Evolutionary conservation across 2,888 invertebrate genomes (phyloP).

Genomic region (Baronia brevicornis): DNA sequence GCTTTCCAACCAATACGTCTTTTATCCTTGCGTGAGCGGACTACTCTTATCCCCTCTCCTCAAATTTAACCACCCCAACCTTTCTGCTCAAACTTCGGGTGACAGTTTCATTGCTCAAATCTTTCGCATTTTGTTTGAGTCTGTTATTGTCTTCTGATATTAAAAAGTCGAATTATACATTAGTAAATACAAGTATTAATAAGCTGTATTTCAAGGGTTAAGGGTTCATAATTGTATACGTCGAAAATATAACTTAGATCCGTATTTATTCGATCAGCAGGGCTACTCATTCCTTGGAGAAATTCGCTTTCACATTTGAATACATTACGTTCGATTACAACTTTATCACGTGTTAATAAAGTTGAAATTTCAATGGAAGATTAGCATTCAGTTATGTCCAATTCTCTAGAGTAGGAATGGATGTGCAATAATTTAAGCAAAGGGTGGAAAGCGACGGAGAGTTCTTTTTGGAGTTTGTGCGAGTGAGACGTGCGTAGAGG

Average conservation of each 20-base stretch:
- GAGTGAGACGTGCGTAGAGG: slow-evolving; percentile 74
- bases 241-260: slow-evolving; percentile 41
- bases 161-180: slow-evolving; percentile 49
- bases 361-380: slow-evolving; percentile 29
- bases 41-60: slow-evolving; percentile 35
- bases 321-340: slow-evolving; percentile 19
- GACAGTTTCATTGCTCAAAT: slow-evolving; percentile 55
- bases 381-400: slow-evolving; percentile 33
- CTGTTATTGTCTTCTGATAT: slow-evolving; percentile 38
- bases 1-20: slow-evolving; percentile 43
- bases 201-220: slow-evolving; percentile 20
- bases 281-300: slow-evolving; percentile 56
- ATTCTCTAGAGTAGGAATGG: slow-evolving; percentile 37
- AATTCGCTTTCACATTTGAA: slow-evolving; percentile 43
- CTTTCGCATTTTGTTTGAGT: slow-evolving; percentile 42
- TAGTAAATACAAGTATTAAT: slow-evolving; percentile 21
- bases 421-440: slow-evolving; percentile 75
- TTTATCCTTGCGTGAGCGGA: slow-evolving; percentile 32
- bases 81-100: slow-evolving; percentile 29
- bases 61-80: slow-evolving; percentile 24
- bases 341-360: slow-evolving; percentile 23
- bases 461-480: slow-evolving; percentile 75
- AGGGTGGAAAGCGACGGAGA: slow-evolving; percentile 71
- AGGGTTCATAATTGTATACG: slow-evolving; percentile 25
- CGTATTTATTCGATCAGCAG: slow-evolving; percentile 47